Conservation (phyloP, 2,888 invertebrate species). For the Protonemura montana region DNA sequence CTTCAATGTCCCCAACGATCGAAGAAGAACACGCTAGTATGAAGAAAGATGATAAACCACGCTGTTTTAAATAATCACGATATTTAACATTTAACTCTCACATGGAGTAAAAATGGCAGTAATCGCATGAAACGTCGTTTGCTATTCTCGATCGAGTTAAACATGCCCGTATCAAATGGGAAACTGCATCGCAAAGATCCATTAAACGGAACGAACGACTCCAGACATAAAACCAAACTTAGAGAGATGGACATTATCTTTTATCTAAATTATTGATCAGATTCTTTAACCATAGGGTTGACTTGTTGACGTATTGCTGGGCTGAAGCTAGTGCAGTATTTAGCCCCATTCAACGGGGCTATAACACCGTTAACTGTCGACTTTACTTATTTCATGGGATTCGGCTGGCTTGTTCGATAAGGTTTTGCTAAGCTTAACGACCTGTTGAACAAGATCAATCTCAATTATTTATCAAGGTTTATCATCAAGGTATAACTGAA, state of each 20-base stretch:
- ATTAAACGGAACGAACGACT: slow-evolving; percentile 16
- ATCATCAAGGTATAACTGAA: slow-evolving; percentile 12
- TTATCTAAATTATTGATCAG: not conserved
- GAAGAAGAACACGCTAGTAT: too few relatives aligned
- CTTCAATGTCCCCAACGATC: too few relatives aligned
- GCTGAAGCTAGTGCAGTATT: not conserved
- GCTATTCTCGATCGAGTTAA: not conserved
- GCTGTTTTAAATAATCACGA: not conserved
- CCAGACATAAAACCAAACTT: slow-evolving; percentile 25
- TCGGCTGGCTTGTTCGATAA: not conserved
- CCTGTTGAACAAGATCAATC: slow-evolving; percentile 12
- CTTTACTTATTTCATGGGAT: not conserved
- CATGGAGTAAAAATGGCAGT: not conserved
- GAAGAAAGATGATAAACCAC: not conserved
- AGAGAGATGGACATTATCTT: slow-evolving; percentile 14
- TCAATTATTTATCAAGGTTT: not conserved
- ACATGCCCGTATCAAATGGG: not conserved
- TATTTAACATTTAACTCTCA: not conserved
- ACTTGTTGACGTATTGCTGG: not conserved
- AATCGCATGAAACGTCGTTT: not conserved
- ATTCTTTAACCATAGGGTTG: not conserved
- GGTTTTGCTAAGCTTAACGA: slow-evolving; percentile 12
- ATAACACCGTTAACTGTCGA: slow-evolving; percentile 7
- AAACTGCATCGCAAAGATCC: slow-evolving; percentile 17
- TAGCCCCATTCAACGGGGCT: not conserved